Conservation (phyloP, 2,888 invertebrate species). For the Pterobdella sp. region DNA sequence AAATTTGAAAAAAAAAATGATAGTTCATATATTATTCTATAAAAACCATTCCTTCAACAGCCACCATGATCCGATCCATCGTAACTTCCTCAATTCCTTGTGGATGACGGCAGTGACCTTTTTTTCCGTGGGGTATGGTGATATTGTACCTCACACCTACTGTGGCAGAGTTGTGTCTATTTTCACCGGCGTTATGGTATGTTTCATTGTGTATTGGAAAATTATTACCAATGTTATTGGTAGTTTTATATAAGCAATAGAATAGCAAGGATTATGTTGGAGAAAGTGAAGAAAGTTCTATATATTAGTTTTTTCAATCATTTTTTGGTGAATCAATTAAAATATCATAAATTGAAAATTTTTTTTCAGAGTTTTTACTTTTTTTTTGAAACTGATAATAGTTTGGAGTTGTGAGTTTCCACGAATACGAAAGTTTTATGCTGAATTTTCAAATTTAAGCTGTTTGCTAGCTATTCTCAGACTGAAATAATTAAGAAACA, state of each 20-base stretch:
- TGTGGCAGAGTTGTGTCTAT: constrained; percentile 98
- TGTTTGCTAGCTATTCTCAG: too few relatives aligned
- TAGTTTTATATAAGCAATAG: too few relatives aligned
- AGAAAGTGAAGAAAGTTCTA: too few relatives aligned
- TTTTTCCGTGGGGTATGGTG: constrained; percentile 98
- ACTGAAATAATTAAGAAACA: neutral
- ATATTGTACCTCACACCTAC: constrained; percentile 96
- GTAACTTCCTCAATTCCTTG: constrained; percentile 91
- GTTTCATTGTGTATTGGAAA: neutral
- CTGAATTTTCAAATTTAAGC: too few relatives aligned
- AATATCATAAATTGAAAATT: neutral
- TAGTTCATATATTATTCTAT: too few relatives aligned
- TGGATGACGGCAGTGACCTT: constrained; percentile 99
- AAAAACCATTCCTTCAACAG: constrained; percentile 56
- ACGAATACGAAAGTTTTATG: too few relatives aligned
- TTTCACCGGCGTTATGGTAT: constrained; percentile 73
- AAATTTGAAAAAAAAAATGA: too few relatives aligned
- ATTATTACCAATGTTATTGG: neutral
- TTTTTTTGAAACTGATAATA: neutral
- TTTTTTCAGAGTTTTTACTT: neutral
- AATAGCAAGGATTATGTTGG: too few relatives aligned
- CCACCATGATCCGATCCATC: constrained; percentile 96
- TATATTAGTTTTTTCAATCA: neutral
- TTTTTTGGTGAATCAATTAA: neutral
- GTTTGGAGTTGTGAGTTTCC: too few relatives aligned